Conservation (phyloP, 92 coral and sea anemone species). For the Parazoanthus darwini region DNA sequence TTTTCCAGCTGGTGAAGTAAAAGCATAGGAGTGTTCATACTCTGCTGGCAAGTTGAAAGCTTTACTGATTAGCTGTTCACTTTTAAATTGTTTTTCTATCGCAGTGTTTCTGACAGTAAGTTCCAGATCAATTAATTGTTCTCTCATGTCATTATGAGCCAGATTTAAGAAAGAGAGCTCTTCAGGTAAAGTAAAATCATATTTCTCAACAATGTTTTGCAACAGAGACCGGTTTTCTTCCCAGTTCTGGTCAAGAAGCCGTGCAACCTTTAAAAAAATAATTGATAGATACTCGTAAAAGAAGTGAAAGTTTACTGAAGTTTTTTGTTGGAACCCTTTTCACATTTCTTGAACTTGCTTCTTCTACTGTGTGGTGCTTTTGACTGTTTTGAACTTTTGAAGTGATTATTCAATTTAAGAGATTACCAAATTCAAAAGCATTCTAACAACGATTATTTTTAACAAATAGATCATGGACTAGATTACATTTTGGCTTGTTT, state of each 20-base stretch:
- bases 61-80: not conserved
- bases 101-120: slow-evolving; percentile 8
- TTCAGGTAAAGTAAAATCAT: slow-evolving; percentile 3
- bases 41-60: slow-evolving; percentile 23
- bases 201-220: not conserved
- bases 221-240: slow-evolving; percentile 15
- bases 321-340: not conserved
- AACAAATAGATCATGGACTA: no score
- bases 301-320: not conserved
- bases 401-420: no score
- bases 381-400: not conserved
- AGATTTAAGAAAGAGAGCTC: slow-evolving; percentile 3
- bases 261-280: slow-evolving; percentile 18
- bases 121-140: slow-evolving; percentile 5
- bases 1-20: not conserved
- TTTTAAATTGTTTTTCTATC: slow-evolving; percentile 1
- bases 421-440: not conserved
- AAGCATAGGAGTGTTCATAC: slow-evolving; percentile 24
- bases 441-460: no score
- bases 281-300: not conserved
- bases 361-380: not conserved
- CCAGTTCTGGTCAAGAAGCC: slow-evolving; percentile 31
- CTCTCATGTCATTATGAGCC: slow-evolving; percentile 2
- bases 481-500: no score
- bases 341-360: not conserved